A percentile compares a stretch with the other conserved stretches of the same genome.
Evolutionary conservation across 2,113 vertebrate genomes (phyloP).

Genomic region (Anser cygnoides): DNA sequence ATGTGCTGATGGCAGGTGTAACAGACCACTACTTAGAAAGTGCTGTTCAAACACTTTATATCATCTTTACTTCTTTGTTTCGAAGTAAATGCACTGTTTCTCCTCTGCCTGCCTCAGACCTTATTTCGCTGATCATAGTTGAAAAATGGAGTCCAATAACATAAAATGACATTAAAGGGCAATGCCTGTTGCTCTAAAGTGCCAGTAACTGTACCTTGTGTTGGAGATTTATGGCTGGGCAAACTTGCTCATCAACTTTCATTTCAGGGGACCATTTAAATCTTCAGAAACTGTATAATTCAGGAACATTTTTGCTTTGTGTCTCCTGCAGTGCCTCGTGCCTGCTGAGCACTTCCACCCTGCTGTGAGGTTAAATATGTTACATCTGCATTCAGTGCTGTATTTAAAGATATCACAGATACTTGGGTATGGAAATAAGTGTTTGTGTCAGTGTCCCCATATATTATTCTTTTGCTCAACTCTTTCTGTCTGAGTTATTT

Average conservation of each 20-base stretch:
- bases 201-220: neutral
- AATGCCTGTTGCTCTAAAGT: neutral
- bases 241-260: neutral
- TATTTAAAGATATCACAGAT: neutral
- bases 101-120: neutral
- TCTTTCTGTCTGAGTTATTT: neutral
- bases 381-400: neutral
- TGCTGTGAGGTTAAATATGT: neutral
- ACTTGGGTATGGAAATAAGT: neutral
- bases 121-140: slow-evolving; percentile 10
- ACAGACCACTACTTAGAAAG: slow-evolving; percentile 12
- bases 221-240: neutral
- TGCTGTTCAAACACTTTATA: slow-evolving; percentile 31
- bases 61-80: neutral
- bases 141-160: neutral
- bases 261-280: neutral
- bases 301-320: neutral
- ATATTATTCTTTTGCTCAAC: neutral
- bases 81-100: neutral
- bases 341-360: neutral
- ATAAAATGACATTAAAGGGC: neutral
- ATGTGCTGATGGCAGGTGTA: slow-evolving; percentile 44
- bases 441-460: neutral
- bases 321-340: neutral
- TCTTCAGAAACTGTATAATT: neutral